Conservation (phyloP, 2,113 vertebrate species). For the Paralichthys olivaceus region DNA sequence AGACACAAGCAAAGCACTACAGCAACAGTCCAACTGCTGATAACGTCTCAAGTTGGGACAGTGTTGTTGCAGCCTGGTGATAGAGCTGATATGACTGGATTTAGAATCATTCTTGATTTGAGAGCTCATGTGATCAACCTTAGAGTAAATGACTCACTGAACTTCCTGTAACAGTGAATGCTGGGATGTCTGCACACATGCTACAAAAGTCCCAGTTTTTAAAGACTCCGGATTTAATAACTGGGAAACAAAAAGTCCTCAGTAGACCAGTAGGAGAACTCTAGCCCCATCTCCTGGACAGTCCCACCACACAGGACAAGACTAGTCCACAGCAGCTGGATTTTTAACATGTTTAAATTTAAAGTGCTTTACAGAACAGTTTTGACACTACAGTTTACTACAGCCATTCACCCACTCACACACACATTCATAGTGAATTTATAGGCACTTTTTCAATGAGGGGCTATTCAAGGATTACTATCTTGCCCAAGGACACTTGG, state of each 20-base stretch:
- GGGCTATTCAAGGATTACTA: no score
- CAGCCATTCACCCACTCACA: no score
- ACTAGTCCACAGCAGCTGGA: no score
- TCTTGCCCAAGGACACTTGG: no score
- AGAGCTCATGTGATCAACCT: neutral
- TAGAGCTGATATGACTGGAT: neutral
- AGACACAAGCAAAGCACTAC: neutral
- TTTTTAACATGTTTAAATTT: no score
- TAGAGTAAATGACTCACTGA: neutral
- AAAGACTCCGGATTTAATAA: neutral
- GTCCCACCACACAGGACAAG: neutral
- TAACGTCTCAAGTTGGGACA: neutral
- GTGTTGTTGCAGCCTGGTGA: neutral
- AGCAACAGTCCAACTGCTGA: neutral
- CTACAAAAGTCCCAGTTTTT: neutral
- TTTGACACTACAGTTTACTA: no score
- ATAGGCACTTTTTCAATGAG: no score
- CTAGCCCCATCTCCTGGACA: conserved; percentile 74
- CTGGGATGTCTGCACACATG: neutral
- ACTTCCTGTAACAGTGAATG: neutral
- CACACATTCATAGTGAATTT: no score
- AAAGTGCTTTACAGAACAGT: no score
- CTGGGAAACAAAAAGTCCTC: neutral
- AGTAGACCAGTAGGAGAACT: conserved; percentile 19
- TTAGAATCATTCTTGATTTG: neutral